Evolutionary conservation across 64 coral and sea anemone genomes (phyloP).

Genomic region (Pachyseris speciosa): DNA sequence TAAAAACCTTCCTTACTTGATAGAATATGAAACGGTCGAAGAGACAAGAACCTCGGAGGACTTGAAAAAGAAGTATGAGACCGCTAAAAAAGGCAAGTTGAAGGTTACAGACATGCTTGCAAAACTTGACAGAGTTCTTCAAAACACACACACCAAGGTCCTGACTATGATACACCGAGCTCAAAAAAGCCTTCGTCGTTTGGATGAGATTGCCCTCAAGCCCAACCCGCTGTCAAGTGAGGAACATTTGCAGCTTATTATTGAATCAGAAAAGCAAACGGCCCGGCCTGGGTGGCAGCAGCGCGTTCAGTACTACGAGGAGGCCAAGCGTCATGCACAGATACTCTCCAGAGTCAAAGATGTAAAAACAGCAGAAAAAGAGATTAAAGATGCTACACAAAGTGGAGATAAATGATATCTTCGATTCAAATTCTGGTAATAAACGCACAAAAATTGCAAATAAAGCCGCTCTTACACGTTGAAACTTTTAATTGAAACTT

Average conservation of each 20-base stretch:
- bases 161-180: conserved; percentile 15
- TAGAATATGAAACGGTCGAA: background rate
- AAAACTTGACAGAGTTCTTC: background rate
- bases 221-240: conserved; percentile 14
- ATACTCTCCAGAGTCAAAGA: conserved; percentile 16
- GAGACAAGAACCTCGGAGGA: conserved; percentile 49
- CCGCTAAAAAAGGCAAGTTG: conserved; percentile 10
- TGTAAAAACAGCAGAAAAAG: background rate
- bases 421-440: background rate
- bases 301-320: background rate
- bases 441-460: too few species aligned
- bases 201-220: conserved; percentile 39
- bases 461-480: too few species aligned
- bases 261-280: conserved; percentile 5
- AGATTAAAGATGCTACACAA: background rate
- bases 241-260: conserved; percentile 14
- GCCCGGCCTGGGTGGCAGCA: background rate
- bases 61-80: conserved; percentile 16
- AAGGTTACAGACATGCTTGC: background rate
- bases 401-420: background rate
- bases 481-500: too few species aligned
- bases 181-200: background rate
- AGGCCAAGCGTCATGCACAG: conserved; percentile 12
- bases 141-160: background rate
- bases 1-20: conserved; percentile 13